Evolutionary conservation across 2,113 vertebrate species (phyloP).

Genomic region (Siphamia tubifer): DNA sequence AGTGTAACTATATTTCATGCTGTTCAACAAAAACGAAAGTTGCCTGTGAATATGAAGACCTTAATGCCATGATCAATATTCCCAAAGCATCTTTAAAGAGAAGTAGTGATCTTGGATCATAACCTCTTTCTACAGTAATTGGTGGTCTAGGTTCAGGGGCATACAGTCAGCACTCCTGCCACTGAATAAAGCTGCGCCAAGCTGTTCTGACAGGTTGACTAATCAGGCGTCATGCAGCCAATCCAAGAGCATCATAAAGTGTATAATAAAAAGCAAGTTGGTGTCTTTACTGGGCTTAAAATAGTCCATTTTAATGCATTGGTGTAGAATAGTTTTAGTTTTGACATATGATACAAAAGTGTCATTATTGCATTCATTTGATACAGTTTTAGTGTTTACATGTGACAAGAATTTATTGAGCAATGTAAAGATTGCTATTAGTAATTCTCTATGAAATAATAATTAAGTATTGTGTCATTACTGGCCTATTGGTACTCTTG

Average conservation of each 20-base stretch:
- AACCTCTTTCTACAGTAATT: slow-evolving; percentile 69
- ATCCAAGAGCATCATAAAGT: slow-evolving; percentile 59
- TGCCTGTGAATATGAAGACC: slow-evolving; percentile 41
- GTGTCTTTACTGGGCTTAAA: slow-evolving; percentile 44
- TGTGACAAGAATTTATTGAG: background rate
- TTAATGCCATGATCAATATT: slow-evolving; percentile 25
- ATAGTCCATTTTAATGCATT: slow-evolving; percentile 62
- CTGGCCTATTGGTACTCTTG: background rate
- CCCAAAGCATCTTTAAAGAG: slow-evolving; percentile 56
- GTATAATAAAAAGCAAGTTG: slow-evolving; percentile 56
- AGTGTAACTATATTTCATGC: slow-evolving; percentile 48
- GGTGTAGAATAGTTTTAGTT: slow-evolving; percentile 20
- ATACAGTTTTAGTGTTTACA: background rate
- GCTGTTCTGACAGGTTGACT: slow-evolving; percentile 49
- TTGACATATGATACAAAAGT: slow-evolving; percentile 12
- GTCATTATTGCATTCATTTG: slow-evolving; percentile 3
- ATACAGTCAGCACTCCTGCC: slow-evolving; percentile 46
- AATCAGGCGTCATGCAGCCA: slow-evolving; percentile 60
- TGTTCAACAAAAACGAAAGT: slow-evolving; percentile 52
- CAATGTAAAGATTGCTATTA: too few relatives aligned
- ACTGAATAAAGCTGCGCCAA: slow-evolving; percentile 53
- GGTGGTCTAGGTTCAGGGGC: slow-evolving; percentile 54
- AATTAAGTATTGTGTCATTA: too few relatives aligned
- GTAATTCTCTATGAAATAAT: too few relatives aligned
- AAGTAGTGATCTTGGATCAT: slow-evolving; percentile 58